Conservation (phyloP, 2,888 invertebrate genomes). For the Cheilosia scutellata region DNA sequence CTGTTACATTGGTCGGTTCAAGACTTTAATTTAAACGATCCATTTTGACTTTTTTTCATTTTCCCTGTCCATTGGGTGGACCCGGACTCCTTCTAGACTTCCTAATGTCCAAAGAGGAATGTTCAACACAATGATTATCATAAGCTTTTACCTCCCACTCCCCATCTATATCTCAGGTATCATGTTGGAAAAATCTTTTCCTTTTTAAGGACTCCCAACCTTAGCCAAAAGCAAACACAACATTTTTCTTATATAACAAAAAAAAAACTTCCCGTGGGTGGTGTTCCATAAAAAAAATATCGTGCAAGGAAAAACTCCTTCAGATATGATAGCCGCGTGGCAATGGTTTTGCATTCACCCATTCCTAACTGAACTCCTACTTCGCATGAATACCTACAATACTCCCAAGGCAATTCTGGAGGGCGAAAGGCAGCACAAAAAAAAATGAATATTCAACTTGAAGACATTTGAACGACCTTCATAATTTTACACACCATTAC, state of each 20-base stretch:
- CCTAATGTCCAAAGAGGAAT: conserved; percentile 29
- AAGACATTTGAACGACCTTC: conserved; percentile 75
- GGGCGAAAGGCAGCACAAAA: conserved; percentile 21
- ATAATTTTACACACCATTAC: conserved; percentile 76
- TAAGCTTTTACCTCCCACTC: conserved; percentile 2
- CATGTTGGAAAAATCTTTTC: conserved; percentile 39
- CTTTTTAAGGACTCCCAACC: conserved; percentile 52
- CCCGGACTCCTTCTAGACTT: background rate
- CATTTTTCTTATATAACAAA: conserved; percentile 32
- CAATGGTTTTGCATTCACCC: conserved; percentile 67
- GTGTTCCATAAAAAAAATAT: conserved; percentile 57
- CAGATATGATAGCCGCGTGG: conserved; percentile 53
- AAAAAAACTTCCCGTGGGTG: conserved; percentile 26
- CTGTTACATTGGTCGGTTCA: too few relatives aligned
- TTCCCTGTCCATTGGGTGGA: background rate
- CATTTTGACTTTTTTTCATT: too few relatives aligned
- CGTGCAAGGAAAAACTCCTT: conserved; percentile 27
- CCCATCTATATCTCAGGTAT: conserved; percentile 42
- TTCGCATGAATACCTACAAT: conserved; percentile 18
- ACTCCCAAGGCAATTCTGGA: conserved; percentile 48
- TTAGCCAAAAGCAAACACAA: conserved; percentile 52
- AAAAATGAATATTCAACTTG: conserved; percentile 76
- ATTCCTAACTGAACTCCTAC: conserved; percentile 38
- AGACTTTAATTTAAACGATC: too few relatives aligned
- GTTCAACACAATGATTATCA: conserved; percentile 34